phyloP scores from a whole-genome alignment of 2,113 vertebrate genomes.

The Mustela lutreola region DNA sequence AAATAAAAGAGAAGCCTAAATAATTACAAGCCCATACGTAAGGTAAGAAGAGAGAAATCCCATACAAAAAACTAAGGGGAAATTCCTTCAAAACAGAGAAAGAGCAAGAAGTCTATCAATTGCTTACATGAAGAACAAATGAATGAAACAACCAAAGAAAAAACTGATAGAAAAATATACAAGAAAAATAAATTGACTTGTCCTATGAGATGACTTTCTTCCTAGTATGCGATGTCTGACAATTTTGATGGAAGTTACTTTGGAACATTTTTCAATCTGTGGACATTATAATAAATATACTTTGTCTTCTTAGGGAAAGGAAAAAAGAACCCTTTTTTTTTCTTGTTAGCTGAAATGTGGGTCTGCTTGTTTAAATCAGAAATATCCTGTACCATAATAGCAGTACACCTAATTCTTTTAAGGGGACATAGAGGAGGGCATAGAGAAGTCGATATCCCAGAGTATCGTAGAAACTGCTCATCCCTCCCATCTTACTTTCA shows the following conservation, averaged over 20 bases:
- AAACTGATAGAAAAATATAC: neutral
- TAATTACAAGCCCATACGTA: neutral
- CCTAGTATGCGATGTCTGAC: neutral
- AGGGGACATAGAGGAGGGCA: neutral
- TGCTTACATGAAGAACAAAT: neutral
- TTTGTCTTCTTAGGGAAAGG: conserved; percentile 24
- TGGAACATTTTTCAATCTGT: conserved; percentile 26
- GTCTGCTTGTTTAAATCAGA: neutral
- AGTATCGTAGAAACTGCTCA: neutral
- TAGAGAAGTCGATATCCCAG: neutral
- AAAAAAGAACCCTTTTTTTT: neutral
- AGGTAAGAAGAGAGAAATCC: neutral
- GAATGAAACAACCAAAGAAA: neutral
- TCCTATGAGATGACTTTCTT: conserved; percentile 15
- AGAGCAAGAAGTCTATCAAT: neutral
- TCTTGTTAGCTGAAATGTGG: neutral
- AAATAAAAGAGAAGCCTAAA: neutral
- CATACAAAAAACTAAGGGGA: neutral
- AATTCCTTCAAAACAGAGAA: neutral
- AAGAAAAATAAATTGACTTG: conserved; percentile 12
- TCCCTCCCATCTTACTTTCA: neutral
- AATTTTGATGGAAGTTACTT: conserved; percentile 51
- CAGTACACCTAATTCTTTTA: neutral
- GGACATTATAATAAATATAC: conserved; percentile 32
- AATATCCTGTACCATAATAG: neutral